These are phyloP conservation scores for Myrmecophaga tridactyla DNA, from an alignment of 2,113 vertebrate genomes.

Conservation along the genomic window DNA sequence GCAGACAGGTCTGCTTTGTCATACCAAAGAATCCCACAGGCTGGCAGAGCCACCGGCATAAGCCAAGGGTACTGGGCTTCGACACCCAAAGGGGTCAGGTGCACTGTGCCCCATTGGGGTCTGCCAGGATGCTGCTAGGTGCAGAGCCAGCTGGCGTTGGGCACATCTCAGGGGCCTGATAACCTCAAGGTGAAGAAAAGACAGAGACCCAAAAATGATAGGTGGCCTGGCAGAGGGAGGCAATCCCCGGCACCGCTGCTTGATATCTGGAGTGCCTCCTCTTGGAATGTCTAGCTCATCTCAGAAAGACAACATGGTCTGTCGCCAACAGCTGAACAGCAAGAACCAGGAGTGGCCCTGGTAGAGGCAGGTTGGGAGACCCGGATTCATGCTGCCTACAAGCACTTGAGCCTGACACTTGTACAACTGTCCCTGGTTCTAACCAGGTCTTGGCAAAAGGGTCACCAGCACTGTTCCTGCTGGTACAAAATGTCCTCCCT, in stretches of 20 bases:
- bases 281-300: neutral
- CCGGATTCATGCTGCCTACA: fast-evolving
- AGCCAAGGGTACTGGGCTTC: neutral
- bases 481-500: neutral
- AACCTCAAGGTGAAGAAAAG: neutral
- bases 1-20: neutral
- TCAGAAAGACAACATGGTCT: neutral
- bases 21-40: slow-evolving; percentile 47
- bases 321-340: neutral
- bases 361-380: fast-evolving
- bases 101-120: neutral
- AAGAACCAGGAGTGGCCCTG: neutral
- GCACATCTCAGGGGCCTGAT: fast-evolving
- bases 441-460: neutral
- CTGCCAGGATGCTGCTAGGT: neutral
- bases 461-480: neutral
- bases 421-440: neutral
- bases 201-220: neutral
- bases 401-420: neutral
- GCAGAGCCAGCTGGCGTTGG: neutral
- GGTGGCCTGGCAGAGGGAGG: neutral
- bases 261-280: neutral
- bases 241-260: neutral
- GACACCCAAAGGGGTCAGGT: neutral
- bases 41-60: neutral